These are phyloP conservation scores for Poecile montanus DNA, from an alignment of 2,797 vertebrate species.

Conservation along the genomic window DNA sequence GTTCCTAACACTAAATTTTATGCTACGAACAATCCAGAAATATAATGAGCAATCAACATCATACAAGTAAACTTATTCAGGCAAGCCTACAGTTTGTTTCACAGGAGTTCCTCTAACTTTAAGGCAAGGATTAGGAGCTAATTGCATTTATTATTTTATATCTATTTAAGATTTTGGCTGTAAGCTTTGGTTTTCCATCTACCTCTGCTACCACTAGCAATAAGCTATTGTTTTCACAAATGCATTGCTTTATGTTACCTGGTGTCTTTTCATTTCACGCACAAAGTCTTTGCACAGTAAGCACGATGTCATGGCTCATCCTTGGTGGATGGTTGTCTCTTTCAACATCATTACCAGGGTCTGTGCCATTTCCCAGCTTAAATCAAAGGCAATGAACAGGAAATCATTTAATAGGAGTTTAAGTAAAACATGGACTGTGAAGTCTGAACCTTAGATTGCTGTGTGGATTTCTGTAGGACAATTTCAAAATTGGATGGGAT, in stretches of 20 bases:
- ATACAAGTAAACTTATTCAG: background rate
- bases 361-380: background rate
- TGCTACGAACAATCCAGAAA: background rate
- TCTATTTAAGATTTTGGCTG: background rate
- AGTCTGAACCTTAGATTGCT: background rate
- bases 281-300: background rate
- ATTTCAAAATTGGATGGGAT: background rate
- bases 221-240: background rate
- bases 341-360: background rate
- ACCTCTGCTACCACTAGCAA: background rate
- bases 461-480: background rate
- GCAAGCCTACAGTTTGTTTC: background rate
- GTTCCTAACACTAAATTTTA: background rate
- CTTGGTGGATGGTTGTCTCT: background rate
- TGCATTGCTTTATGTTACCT: background rate
- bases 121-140: background rate
- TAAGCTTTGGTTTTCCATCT: background rate
- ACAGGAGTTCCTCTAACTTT: background rate
- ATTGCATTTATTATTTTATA: background rate
- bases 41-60: background rate
- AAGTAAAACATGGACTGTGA: background rate
- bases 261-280: background rate
- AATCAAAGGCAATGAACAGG: background rate
- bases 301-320: accelerated
- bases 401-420: background rate